Conservation (phyloP, 1,140 invertebrate genomes). For the Eurosta solidaginis region DNA sequence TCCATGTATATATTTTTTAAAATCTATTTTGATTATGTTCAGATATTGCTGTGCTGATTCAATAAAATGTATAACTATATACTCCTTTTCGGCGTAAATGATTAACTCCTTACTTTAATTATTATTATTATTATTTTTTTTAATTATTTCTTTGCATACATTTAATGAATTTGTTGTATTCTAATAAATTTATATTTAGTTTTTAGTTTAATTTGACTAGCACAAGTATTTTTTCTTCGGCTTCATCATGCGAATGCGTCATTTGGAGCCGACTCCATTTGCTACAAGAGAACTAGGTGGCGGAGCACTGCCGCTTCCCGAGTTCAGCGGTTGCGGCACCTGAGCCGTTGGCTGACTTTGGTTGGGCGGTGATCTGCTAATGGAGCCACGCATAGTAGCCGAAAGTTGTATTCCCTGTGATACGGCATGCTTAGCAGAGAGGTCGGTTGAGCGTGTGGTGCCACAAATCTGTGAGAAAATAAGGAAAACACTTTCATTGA, state of each 20-base stretch:
- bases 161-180: not conserved
- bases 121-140: not conserved
- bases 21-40: constrained; percentile 24
- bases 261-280: constrained; percentile 58
- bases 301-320: constrained; percentile 33
- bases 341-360: constrained; percentile 37
- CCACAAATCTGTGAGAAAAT: constrained; percentile 47
- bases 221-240: constrained; percentile 60
- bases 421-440: constrained; percentile 50
- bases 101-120: not conserved
- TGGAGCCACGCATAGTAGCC: constrained; percentile 45
- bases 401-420: constrained; percentile 36
- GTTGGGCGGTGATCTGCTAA: constrained; percentile 52
- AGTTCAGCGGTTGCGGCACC: constrained; percentile 31
- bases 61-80: not conserved
- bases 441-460: constrained; percentile 48
- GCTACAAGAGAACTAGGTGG: constrained; percentile 51
- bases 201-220: constrained; percentile 57
- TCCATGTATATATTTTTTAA: not conserved
- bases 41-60: not conserved
- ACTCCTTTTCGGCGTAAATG: not conserved
- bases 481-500: not conserved
- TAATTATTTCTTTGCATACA: not conserved
- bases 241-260: constrained; percentile 61
- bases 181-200: constrained; percentile 6